Percentiles rank a stretch among this genome's conserved stretches.
phyloP scores from a whole-genome alignment of 2,888 invertebrate species.

The Zhengitettix transpicula region DNA sequence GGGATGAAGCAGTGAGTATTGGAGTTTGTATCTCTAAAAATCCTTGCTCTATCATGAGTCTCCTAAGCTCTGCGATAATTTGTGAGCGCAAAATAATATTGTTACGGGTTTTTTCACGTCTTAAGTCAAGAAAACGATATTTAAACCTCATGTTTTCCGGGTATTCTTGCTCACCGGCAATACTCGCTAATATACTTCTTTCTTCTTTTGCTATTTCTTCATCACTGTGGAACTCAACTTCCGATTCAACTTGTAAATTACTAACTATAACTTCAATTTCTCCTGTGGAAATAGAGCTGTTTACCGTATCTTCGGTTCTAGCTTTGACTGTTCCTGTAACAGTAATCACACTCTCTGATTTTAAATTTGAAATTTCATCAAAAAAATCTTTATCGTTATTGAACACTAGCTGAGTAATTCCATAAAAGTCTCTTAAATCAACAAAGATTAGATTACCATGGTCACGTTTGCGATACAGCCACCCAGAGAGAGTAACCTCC shows the following conservation, averaged over 20 bases:
- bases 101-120: background rate
- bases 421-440: too few relatives aligned
- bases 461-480: too few relatives aligned
- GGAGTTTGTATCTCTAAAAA: conserved; percentile 4
- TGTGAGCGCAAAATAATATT: background rate
- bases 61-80: background rate
- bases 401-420: too few relatives aligned
- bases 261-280: too few relatives aligned
- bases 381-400: too few relatives aligned
- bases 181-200: too few relatives aligned
- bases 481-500: too few relatives aligned
- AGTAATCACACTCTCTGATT: background rate
- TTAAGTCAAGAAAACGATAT: background rate
- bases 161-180: background rate
- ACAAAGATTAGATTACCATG: too few relatives aligned
- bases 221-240: too few relatives aligned
- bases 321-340: background rate
- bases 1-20: conserved; percentile 1
- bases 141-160: background rate
- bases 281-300: background rate
- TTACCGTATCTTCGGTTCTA: background rate
- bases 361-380: too few relatives aligned
- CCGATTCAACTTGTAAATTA: too few relatives aligned
- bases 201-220: too few relatives aligned
- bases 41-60: background rate